A percentile compares a stretch with the other conserved stretches of the same genome.
Conservation (phyloP, 2,888 invertebrate species). For the Hyposoter dolosus region DNA sequence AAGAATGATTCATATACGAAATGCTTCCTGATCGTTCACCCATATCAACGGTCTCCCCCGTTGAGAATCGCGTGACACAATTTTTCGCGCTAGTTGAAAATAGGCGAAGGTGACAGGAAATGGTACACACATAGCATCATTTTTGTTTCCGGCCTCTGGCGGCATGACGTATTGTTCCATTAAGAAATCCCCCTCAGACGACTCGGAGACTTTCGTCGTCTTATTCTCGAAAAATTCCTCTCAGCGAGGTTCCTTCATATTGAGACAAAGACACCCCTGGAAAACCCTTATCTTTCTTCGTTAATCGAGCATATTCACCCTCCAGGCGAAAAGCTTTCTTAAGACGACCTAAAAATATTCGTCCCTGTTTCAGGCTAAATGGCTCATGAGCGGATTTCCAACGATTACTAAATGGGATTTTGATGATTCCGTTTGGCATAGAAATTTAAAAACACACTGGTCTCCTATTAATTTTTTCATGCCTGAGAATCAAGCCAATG, state of each 20-base stretch:
- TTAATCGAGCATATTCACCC: not conserved
- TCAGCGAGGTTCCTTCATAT: not conserved
- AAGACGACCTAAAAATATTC: not conserved
- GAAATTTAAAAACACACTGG: not conserved
- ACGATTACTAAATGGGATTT: not conserved
- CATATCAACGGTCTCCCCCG: not conserved
- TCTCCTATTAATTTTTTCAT: not conserved
- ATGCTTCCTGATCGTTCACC: constrained; percentile 9
- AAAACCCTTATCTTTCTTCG: constrained; percentile 23
- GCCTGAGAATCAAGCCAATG: not conserved
- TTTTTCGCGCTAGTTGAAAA: constrained; percentile 1
- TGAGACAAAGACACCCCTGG: constrained; percentile 26
- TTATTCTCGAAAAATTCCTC: not conserved
- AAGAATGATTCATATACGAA: constrained; percentile 52
- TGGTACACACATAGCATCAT: constrained; percentile 18
- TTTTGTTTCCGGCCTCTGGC: not conserved
- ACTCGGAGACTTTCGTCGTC: not conserved
- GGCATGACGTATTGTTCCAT: not conserved
- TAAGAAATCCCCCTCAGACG: not conserved
- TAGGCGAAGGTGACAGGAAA: constrained; percentile 20
- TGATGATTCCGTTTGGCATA: not conserved
- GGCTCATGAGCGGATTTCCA: not conserved
- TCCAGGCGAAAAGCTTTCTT: not conserved
- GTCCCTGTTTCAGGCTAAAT: not conserved
- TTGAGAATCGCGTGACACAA: constrained; percentile 20